Evolutionary conservation across 1,140 invertebrate species (phyloP).

Genomic region (Aphelinus atriplicis): DNA sequence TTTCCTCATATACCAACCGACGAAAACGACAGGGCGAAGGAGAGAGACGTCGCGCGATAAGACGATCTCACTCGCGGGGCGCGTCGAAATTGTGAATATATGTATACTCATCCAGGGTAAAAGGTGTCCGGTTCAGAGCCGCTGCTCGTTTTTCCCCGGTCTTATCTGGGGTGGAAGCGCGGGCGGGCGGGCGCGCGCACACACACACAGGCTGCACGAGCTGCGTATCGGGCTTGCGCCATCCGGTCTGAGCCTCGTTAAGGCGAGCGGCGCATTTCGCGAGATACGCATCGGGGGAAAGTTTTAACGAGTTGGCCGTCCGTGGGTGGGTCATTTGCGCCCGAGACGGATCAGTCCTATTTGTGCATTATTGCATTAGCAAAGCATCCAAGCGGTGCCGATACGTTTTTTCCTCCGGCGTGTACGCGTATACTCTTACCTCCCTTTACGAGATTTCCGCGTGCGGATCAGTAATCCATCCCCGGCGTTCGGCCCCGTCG

Average conservation of each 20-base stretch:
- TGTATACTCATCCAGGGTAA: too few relatives aligned
- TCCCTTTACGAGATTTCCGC: neutral
- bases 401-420: conserved; percentile 3
- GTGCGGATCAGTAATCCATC: too few relatives aligned
- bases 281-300: conserved; percentile 21
- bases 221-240: conserved; percentile 6
- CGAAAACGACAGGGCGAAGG: too few relatives aligned
- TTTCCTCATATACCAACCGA: too few relatives aligned
- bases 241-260: neutral
- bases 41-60: too few relatives aligned
- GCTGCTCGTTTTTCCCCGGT: too few relatives aligned
- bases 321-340: too few relatives aligned
- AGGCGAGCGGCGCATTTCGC: neutral
- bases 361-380: conserved; percentile 31
- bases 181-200: neutral
- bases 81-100: too few relatives aligned
- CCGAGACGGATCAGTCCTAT: conserved; percentile 9
- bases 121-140: too few relatives aligned
- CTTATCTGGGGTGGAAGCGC: too few relatives aligned
- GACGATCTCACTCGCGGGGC: too few relatives aligned
- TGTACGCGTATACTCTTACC: neutral
- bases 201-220: neutral
- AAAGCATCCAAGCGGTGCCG: conserved; percentile 1
- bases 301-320: conserved; percentile 27
- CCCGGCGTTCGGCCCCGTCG: too few relatives aligned